Evolutionary conservation across 2,888 invertebrate genomes (phyloP), one percentile per base, ranked within the genome.

Genomic region (Luperina nickerlii): DNA sequence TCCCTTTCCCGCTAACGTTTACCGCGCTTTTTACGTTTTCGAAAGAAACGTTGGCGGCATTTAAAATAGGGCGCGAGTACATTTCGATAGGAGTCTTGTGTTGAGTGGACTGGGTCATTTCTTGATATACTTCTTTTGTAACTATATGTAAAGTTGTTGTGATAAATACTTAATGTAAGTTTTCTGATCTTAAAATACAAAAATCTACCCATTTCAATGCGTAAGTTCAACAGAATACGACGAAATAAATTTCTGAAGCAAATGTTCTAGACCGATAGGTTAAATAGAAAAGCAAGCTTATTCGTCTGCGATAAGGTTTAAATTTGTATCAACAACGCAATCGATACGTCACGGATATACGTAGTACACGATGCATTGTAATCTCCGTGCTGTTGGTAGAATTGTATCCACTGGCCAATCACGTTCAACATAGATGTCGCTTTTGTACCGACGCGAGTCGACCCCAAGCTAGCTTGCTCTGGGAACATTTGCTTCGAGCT

Each of bases 401-500:
- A 92, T 86, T 94, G 96, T 90, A 85, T 78, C 72, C 81, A 62
- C 90, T 88, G 88, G 86, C 97, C 97, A 97, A 97, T 97, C 94
- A 94, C 90, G 87, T 77, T 85, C 88, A 86, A 92, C 83, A 92
- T 97, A 96, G 97, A 93, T 94, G 97, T 95, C 97, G 96, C 96
- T 94, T 87, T 87, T 82, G 93, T 94, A 92, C 91, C 94, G 96
- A 97, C 96, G 96, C 96, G 95, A 95, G 93, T 90, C 95, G 94
- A 94, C 95, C 96, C 96, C 96, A 96, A 96, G 96, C 97, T 93
- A 94, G 95, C 96, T 96, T 94, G 95, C 93, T 93, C 95, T 95
- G 95, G 96, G 96, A 96, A 96, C 96, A 94, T 94, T 97, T 96
- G 95, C 96, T 96, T 96, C 95, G 96, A 96, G 96, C 96, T 94